Conservation (phyloP, 2,113 vertebrate species). For the Chitala chitala region DNA sequence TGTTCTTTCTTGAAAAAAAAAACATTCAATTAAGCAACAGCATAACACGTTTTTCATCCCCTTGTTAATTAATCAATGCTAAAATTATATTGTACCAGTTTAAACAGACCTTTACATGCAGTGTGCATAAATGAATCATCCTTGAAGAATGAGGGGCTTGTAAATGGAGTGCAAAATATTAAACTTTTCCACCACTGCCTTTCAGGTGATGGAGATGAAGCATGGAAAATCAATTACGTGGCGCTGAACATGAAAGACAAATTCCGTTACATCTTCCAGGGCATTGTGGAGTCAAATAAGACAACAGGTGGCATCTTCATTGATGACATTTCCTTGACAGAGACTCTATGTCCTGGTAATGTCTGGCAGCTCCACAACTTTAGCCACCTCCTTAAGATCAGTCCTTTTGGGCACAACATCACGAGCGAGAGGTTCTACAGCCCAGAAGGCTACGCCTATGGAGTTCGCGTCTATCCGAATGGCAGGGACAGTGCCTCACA, state of each 20-base stretch:
- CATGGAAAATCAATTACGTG: slow-evolving; percentile 79
- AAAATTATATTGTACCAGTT: no score
- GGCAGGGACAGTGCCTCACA: neutral
- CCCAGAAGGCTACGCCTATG: slow-evolving; percentile 75
- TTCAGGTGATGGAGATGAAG: slow-evolving; percentile 59
- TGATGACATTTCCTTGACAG: slow-evolving; percentile 76
- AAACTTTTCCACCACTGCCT: no score
- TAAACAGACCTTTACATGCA: no score
- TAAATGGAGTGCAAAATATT: no score
- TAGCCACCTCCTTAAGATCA: slow-evolving; percentile 44
- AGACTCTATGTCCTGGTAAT: slow-evolving; percentile 68
- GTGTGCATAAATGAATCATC: no score
- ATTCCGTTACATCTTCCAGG: slow-evolving; percentile 86
- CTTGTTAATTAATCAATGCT: no score
- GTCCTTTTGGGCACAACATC: slow-evolving; percentile 14
- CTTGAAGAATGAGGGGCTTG: no score
- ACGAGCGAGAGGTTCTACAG: slow-evolving; percentile 70
- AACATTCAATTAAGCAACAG: no score
- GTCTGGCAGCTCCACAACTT: slow-evolving; percentile 76
- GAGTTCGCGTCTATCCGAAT: slow-evolving; percentile 65
- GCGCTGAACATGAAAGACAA: slow-evolving; percentile 67
- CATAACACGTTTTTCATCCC: no score
- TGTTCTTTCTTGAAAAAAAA: no score
- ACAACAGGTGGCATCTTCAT: slow-evolving; percentile 69
- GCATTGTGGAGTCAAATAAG: slow-evolving; percentile 54